Conservation (phyloP, 2,113 vertebrate species). For the Panurus biarmicus region DNA sequence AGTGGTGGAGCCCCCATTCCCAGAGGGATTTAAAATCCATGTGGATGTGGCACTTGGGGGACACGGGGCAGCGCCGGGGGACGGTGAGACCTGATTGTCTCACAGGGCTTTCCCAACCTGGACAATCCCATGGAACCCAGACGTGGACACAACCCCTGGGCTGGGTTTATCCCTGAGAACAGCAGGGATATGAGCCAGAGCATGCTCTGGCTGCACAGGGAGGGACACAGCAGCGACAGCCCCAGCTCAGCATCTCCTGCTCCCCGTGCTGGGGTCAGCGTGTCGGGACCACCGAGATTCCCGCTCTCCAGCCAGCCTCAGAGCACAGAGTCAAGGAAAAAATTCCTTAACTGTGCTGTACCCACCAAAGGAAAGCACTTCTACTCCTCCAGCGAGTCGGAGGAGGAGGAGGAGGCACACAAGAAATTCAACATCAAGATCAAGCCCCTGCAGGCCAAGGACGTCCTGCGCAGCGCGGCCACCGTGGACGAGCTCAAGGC, state of each 20-base stretch:
- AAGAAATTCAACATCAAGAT: constrained; percentile 97
- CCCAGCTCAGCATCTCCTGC: no score
- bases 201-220: background rate
- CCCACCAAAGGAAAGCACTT: constrained; percentile 90
- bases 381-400: constrained; percentile 95
- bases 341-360: constrained; percentile 79
- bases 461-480: constrained; percentile 79
- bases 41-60: background rate
- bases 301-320: fast-evolving
- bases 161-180: no score
- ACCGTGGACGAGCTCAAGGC: constrained; percentile 92
- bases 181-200: no score
- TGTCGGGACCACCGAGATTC: fast-evolving
- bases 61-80: fast-evolving
- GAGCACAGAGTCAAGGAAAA: fast-evolving
- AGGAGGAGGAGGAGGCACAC: constrained; percentile 91
- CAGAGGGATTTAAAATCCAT: background rate
- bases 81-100: fast-evolving
- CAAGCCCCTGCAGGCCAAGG: constrained; percentile 86
- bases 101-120: background rate
- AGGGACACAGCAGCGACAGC: no score
- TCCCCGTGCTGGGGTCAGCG: no score
- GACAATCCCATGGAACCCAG: background rate
- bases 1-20: fast-evolving
- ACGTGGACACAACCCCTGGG: fast-evolving